Evolutionary conservation across 2,888 invertebrate species (phyloP).

Genomic region (Caenorhabditis uteleia): DNA sequence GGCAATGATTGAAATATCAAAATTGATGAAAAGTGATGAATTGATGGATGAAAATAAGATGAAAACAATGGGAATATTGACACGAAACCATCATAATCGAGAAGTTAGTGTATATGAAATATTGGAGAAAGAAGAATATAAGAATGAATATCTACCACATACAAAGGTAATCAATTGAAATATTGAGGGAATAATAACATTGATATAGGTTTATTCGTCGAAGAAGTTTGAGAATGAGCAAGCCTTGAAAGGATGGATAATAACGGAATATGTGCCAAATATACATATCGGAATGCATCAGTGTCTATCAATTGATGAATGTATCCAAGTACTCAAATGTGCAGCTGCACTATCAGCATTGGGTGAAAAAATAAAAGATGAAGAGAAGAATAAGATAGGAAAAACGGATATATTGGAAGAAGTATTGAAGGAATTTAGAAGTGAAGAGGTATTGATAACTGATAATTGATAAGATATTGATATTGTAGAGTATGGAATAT

Average conservation of each 20-base stretch:
- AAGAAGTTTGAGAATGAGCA: slow-evolving; percentile 19
- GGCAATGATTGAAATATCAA: too few relatives aligned
- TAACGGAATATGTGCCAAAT: slow-evolving; percentile 25
- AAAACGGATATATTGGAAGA: slow-evolving; percentile 9
- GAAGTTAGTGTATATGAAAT: slow-evolving; percentile 24
- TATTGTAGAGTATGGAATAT: too few relatives aligned
- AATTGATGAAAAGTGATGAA: too few relatives aligned
- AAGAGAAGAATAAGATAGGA: slow-evolving; percentile 13
- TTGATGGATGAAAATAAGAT: too few relatives aligned
- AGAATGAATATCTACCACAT: slow-evolving; percentile 15
- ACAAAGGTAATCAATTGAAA: slow-evolving; percentile 12
- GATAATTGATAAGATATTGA: too few relatives aligned
- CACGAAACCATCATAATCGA: slow-evolving; percentile 21
- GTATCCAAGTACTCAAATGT: slow-evolving; percentile 12
- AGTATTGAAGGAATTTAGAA: slow-evolving; percentile 18
- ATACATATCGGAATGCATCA: slow-evolving; percentile 14
- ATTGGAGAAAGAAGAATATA: slow-evolving; percentile 12
- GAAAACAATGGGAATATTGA: too few relatives aligned
- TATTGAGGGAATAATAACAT: not conserved
- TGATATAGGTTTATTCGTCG: slow-evolving; percentile 14
- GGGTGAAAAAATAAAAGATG: slow-evolving; percentile 15
- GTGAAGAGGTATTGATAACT: too few relatives aligned
- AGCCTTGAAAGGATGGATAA: slow-evolving; percentile 20
- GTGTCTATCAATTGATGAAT: slow-evolving; percentile 15
- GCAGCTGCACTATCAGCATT: slow-evolving; percentile 22